Percentiles rank a stretch among this genome's conserved stretches.
Evolutionary conservation across 2,888 invertebrate genomes (phyloP).

Genomic region (Lamellibrachia columna): DNA sequence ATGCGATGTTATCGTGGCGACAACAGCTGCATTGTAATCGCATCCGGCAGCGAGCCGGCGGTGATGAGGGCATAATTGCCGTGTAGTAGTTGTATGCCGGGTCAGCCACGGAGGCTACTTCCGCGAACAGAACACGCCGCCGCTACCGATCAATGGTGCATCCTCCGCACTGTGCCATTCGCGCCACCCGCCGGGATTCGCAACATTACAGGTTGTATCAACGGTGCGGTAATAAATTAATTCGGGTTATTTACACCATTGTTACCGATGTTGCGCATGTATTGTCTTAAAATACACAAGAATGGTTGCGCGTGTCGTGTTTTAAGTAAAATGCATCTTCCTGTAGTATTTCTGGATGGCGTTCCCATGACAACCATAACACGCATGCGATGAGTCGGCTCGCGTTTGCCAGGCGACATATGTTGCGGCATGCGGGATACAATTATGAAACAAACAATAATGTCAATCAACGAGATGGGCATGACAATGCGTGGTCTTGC

Average conservation of each 20-base stretch:
- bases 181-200: neutral
- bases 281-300: too few species aligned
- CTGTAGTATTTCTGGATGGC: too few species aligned
- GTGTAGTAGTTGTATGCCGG: neutral
- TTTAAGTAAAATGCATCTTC: too few species aligned
- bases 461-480: too few species aligned
- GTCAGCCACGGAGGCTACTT: neutral
- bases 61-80: conserved; percentile 1
- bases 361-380: too few species aligned
- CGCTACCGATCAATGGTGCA: neutral
- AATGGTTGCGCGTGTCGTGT: too few species aligned
- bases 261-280: neutral
- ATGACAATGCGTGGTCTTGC: too few species aligned
- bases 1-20: neutral
- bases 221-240: neutral
- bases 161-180: neutral
- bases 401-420: too few species aligned
- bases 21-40: neutral
- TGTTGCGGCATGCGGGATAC: too few species aligned
- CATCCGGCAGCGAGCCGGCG: neutral
- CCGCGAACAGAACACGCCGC: neutral
- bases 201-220: neutral
- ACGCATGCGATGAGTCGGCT: too few species aligned
- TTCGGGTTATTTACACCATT: neutral
- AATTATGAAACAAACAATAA: too few species aligned